A percentile compares a stretch with the other conserved stretches of the same genome.
These are phyloP conservation scores for Fulmarus glacialis DNA, from an alignment of 2,113 vertebrate species.

Conservation along the genomic window DNA sequence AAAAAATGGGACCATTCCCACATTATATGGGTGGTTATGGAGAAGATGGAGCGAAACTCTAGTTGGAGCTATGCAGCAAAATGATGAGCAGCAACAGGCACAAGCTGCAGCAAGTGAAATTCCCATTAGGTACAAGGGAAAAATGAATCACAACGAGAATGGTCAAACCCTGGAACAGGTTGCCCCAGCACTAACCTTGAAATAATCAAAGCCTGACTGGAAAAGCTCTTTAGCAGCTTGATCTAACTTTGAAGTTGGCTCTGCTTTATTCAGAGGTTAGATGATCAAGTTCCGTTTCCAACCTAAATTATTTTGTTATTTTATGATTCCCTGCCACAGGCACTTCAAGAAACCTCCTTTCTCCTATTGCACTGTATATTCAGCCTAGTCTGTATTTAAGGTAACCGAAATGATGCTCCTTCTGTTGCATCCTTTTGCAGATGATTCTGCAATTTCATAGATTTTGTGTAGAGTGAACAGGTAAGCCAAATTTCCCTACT, in stretches of 20 bases:
- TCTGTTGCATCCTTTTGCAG: background rate
- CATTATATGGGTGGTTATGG: background rate
- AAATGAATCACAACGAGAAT: background rate
- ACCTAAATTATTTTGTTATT: background rate
- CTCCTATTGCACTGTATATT: background rate
- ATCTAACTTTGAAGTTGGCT: background rate
- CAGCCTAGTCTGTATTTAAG: background rate
- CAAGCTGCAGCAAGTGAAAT: background rate
- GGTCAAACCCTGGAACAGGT: background rate
- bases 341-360: background rate
- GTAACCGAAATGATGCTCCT: background rate
- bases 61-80: background rate
- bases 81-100: background rate
- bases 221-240: background rate
- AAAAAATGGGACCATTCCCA: background rate
- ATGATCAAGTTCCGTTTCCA: background rate
- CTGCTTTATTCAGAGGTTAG: background rate
- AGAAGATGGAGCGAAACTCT: background rate
- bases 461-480: background rate
- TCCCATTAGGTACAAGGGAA: background rate
- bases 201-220: background rate
- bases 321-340: background rate
- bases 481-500: background rate
- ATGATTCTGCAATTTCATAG: background rate
- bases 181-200: background rate